phyloP scores from a whole-genome alignment of 2,888 invertebrate genomes.

The Aspidapion aeneum region DNA sequence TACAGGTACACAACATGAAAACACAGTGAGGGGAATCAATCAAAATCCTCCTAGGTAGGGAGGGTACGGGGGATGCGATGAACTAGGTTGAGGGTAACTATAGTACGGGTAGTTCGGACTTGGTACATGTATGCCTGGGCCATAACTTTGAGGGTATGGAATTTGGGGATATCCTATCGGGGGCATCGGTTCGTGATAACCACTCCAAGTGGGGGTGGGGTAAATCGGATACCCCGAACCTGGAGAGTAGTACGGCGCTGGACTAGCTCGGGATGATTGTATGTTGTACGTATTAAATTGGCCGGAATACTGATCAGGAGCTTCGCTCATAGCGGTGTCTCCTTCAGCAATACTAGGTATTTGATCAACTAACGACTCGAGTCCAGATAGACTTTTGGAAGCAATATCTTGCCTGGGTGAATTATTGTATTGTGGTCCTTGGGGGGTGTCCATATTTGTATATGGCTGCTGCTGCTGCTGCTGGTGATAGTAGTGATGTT shows the following conservation, averaged over 20 bases:
- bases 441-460: slow-evolving; percentile 43
- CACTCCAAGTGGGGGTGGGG: slow-evolving; percentile 47
- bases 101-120: slow-evolving; percentile 67
- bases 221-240: slow-evolving; percentile 45
- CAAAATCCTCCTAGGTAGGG: slow-evolving; percentile 49
- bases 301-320: slow-evolving; percentile 44
- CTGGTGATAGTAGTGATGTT: slow-evolving; percentile 42
- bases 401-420: slow-evolving; percentile 64
- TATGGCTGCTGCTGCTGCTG: slow-evolving; percentile 41
- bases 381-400: slow-evolving; percentile 81
- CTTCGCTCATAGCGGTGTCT: slow-evolving; percentile 46
- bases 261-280: slow-evolving; percentile 45
- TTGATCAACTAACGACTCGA: slow-evolving; percentile 88
- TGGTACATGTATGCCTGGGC: slow-evolving; percentile 62
- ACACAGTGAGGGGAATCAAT: slow-evolving; percentile 50
- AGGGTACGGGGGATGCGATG: slow-evolving; percentile 47
- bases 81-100: slow-evolving; percentile 46
- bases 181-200: slow-evolving; percentile 49
- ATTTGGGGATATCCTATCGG: slow-evolving; percentile 48
- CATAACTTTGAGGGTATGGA: slow-evolving; percentile 45
- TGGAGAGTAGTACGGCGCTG: slow-evolving; percentile 43
- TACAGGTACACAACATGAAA: slow-evolving; percentile 53
- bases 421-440: slow-evolving; percentile 46
- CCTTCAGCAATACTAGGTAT: slow-evolving; percentile 85
- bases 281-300: slow-evolving; percentile 51